phyloP scores from a whole-genome alignment of 2,113 vertebrate genomes.

The Crypturellus undulatus region DNA sequence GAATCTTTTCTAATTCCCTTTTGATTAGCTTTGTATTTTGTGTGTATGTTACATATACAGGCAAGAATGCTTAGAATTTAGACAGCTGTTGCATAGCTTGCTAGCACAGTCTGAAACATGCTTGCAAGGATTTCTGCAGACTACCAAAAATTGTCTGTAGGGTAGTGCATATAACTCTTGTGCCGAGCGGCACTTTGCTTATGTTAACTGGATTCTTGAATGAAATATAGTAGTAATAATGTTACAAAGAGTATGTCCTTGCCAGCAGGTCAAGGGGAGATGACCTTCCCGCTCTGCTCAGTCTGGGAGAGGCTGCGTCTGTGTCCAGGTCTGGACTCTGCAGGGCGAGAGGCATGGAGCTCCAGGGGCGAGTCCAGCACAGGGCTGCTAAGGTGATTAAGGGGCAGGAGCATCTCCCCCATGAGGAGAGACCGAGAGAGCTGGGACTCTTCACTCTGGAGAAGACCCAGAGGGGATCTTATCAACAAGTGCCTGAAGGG shows the following conservation, averaged over 20 bases:
- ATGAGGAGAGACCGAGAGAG: too few species aligned
- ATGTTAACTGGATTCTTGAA: neutral
- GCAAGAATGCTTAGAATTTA: constrained; percentile 33
- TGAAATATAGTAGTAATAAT: neutral
- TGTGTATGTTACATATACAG: neutral
- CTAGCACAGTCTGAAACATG: neutral
- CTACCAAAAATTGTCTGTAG: neutral
- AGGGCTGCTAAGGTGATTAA: too few species aligned
- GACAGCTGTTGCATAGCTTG: constrained; percentile 14
- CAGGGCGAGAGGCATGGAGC: too few species aligned
- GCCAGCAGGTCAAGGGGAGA: too few species aligned
- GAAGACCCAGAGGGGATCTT: too few species aligned
- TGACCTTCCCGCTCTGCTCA: too few species aligned
- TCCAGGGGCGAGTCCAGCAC: too few species aligned
- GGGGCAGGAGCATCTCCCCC: too few species aligned
- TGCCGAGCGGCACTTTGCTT: neutral
- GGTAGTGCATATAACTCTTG: neutral
- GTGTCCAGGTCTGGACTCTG: too few species aligned
- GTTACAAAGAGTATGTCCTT: neutral
- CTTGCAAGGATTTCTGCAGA: neutral
- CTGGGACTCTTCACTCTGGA: too few species aligned
- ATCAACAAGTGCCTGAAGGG: too few species aligned
- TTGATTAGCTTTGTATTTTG: constrained; percentile 36
- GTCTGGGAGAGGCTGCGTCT: too few species aligned
- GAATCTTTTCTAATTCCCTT: constrained; percentile 26